These are phyloP conservation scores for Leucophenga montana DNA, from an alignment of 2,888 invertebrate genomes.

Conservation along the genomic window DNA sequence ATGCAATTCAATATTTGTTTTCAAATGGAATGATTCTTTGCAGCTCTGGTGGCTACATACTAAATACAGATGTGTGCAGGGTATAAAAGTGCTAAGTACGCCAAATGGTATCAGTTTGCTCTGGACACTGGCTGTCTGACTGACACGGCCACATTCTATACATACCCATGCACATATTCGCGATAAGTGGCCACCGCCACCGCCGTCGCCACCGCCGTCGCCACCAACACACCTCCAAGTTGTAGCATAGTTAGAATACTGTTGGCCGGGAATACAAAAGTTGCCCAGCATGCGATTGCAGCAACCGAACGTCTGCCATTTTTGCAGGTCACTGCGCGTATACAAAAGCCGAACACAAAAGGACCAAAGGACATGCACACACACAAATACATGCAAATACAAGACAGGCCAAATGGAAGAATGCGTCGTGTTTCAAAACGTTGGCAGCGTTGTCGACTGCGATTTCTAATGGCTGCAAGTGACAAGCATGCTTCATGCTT, in stretches of 20 bases:
- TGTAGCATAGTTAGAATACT: too few relatives aligned
- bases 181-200: too few relatives aligned
- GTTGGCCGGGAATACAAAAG: too few relatives aligned
- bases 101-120: background rate
- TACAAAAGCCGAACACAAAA: constrained; percentile 54
- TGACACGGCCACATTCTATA: background rate
- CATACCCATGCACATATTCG: background rate
- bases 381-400: background rate
- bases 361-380: background rate
- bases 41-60: too few relatives aligned
- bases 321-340: constrained; percentile 71
- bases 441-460: background rate
- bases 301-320: constrained; percentile 60
- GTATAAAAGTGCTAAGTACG: background rate
- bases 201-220: too few relatives aligned
- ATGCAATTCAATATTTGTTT: too few relatives aligned
- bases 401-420: constrained; percentile 47
- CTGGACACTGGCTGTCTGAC: background rate
- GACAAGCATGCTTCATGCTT: constrained; percentile 50
- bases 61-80: too few relatives aligned
- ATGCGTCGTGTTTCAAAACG: constrained; percentile 13
- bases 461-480: constrained; percentile 59
- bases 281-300: constrained; percentile 12
- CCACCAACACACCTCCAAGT: too few relatives aligned
- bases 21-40: too few relatives aligned